Percentiles rank a stretch among this genome's conserved stretches.
These are phyloP conservation scores for Platyscapa corneri DNA, from an alignment of 1,140 invertebrate genomes.

Conservation along the genomic window DNA sequence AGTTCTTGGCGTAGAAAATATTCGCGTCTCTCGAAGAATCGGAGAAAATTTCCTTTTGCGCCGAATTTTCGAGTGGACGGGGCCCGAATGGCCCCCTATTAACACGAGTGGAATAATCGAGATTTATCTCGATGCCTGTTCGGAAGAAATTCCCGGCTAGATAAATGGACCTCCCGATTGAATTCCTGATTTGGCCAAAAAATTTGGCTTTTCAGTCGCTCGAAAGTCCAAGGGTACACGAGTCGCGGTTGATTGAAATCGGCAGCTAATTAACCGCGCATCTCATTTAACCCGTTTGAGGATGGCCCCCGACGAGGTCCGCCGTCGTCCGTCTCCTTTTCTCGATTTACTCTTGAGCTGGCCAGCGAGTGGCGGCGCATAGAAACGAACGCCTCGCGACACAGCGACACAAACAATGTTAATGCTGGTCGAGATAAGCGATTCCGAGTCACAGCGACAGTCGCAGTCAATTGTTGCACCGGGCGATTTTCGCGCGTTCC, in stretches of 20 bases:
- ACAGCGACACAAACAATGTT: not conserved
- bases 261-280: too few relatives aligned
- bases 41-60: not conserved
- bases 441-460: constrained; percentile 15
- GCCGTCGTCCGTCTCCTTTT: too few relatives aligned
- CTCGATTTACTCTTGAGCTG: too few relatives aligned
- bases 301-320: too few relatives aligned
- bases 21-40: not conserved
- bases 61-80: not conserved
- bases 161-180: not conserved
- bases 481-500: too few relatives aligned
- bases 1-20: not conserved
- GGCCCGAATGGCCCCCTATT: not conserved
- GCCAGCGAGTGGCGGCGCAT: too few relatives aligned
- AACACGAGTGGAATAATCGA: not conserved
- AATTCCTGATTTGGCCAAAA: not conserved
- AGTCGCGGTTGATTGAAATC: too few relatives aligned
- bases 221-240: too few relatives aligned
- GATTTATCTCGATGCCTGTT: not conserved
- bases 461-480: too few relatives aligned
- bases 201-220: not conserved
- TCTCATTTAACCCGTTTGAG: not conserved
- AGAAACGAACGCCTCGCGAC: too few relatives aligned
- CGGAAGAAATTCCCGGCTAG: not conserved
- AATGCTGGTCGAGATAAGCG: not conserved